phyloP scores from a whole-genome alignment of 1,140 invertebrate genomes.

The Probaryconus sp. region DNA sequence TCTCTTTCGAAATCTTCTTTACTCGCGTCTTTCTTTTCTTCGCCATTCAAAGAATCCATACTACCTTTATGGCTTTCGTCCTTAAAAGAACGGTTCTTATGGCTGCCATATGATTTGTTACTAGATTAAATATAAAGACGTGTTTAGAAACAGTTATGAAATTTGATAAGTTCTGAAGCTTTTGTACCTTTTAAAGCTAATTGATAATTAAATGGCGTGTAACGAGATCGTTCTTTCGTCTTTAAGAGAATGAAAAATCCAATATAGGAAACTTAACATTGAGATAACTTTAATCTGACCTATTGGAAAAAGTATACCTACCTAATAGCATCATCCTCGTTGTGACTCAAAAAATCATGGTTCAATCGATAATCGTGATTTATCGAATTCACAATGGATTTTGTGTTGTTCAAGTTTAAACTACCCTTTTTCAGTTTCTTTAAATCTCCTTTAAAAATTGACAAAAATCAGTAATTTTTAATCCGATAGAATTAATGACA shows the following conservation, averaged over 20 bases:
- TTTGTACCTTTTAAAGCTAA: no score
- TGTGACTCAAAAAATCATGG: slow-evolving; percentile 84
- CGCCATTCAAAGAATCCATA: slow-evolving; percentile 87
- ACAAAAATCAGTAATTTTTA: slow-evolving; percentile 14
- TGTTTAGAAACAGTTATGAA: no score
- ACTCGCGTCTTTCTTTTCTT: slow-evolving; percentile 93
- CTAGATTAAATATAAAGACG: slow-evolving; percentile 76
- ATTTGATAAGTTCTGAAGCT: no score
- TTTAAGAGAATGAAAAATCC: no score
- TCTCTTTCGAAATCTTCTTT: slow-evolving; percentile 91
- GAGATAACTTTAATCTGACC: no score
- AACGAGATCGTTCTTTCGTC: no score
- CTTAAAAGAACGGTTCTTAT: slow-evolving; percentile 92
- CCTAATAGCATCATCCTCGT: slow-evolving; percentile 80
- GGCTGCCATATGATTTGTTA: slow-evolving; percentile 95
- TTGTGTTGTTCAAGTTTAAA: slow-evolving; percentile 85
- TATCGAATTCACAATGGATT: slow-evolving; percentile 83
- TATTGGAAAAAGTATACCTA: slow-evolving; percentile 61
- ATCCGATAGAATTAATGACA: neutral
- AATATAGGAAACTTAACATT: no score
- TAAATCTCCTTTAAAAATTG: slow-evolving; percentile 81
- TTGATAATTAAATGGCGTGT: no score
- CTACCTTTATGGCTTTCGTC: slow-evolving; percentile 93
- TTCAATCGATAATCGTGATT: slow-evolving; percentile 87
- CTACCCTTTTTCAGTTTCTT: slow-evolving; percentile 87